Percentiles rank a stretch among this genome's conserved stretches.
phyloP scores from a whole-genome alignment of 2,888 invertebrate species.

The Anticlea derivata region DNA sequence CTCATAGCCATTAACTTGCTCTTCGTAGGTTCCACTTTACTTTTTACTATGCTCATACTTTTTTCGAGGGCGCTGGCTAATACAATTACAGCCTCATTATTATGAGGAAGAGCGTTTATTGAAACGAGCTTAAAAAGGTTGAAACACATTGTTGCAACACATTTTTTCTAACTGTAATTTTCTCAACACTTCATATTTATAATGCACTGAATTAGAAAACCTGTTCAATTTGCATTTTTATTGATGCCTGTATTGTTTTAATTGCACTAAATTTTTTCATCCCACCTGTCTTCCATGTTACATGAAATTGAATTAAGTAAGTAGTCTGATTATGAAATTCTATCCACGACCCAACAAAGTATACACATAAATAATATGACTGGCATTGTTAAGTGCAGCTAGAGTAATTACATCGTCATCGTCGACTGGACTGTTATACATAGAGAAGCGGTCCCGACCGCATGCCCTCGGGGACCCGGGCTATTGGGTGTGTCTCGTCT shows the following conservation, averaged over 20 bases:
- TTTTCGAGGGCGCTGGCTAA: conserved; percentile 56
- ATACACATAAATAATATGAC: conserved; percentile 41
- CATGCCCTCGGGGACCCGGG: conserved; percentile 36
- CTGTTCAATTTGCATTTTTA: conserved; percentile 59
- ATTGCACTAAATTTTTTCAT: conserved; percentile 49
- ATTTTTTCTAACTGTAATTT: conserved; percentile 40
- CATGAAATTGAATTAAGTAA: conserved; percentile 50
- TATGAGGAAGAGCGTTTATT: conserved; percentile 53
- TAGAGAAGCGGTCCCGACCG: conserved; percentile 37
- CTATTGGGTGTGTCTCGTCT: conserved; percentile 43
- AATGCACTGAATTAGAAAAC: conserved; percentile 45
- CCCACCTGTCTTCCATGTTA: conserved; percentile 40
- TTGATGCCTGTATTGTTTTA: conserved; percentile 49
- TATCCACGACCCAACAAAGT: conserved; percentile 59
- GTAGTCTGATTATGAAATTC: conserved; percentile 58
- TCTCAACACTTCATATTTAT: conserved; percentile 42
- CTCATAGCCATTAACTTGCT: conserved; percentile 66
- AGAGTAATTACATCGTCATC: conserved; percentile 64
- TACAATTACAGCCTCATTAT: conserved; percentile 68
- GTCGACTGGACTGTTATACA: conserved; percentile 45
- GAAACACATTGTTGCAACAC: conserved; percentile 38
- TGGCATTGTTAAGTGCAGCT: conserved; percentile 39
- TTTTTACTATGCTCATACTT: conserved; percentile 48
- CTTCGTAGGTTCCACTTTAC: conserved; percentile 54
- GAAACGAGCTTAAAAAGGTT: conserved; percentile 40